Percentiles rank a stretch among this genome's conserved stretches.
Evolutionary conservation across 35 echinoderm and acorn worm genomes (phyloP).

Genomic region (Heliocidaris erythrogramma): DNA sequence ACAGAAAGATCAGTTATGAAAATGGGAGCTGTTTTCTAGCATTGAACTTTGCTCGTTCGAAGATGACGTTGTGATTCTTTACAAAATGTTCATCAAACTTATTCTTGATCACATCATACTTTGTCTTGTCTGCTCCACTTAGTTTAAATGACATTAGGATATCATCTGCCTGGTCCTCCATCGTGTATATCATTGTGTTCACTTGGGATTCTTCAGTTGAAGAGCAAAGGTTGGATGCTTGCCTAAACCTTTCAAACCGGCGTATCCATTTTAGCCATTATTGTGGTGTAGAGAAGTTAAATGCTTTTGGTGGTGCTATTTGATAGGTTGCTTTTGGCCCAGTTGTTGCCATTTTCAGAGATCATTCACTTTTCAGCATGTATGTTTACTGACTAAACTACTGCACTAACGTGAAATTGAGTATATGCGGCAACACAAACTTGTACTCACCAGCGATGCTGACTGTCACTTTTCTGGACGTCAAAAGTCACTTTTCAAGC

Average conservation of each 20-base stretch:
- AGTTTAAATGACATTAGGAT: background rate
- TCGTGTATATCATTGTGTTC: constrained; percentile 8
- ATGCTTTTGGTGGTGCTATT: constrained; percentile 37
- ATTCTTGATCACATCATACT: background rate
- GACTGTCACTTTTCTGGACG: no score
- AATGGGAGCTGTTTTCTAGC: background rate
- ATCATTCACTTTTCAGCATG: background rate
- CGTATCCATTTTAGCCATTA: constrained; percentile 43
- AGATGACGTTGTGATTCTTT: background rate
- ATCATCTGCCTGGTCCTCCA: constrained; percentile 2
- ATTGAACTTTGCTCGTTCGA: background rate
- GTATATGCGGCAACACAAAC: no score
- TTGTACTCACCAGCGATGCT: no score
- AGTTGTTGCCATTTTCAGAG: background rate
- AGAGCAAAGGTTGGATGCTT: background rate
- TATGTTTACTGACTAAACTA: no score
- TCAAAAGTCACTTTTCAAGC: no score
- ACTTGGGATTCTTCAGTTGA: background rate
- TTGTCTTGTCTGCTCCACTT: background rate
- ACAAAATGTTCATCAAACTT: constrained; percentile 35
- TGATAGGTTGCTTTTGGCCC: background rate
- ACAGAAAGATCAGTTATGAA: constrained; percentile 54
- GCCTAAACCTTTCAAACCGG: constrained; percentile 38
- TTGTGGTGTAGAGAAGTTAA: constrained; percentile 43
- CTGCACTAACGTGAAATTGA: no score